Percentiles rank a stretch among this genome's conserved stretches.
Evolutionary conservation across 2,888 invertebrate genomes (phyloP).

Genomic region (Leptinotarsa rubiginosa): DNA sequence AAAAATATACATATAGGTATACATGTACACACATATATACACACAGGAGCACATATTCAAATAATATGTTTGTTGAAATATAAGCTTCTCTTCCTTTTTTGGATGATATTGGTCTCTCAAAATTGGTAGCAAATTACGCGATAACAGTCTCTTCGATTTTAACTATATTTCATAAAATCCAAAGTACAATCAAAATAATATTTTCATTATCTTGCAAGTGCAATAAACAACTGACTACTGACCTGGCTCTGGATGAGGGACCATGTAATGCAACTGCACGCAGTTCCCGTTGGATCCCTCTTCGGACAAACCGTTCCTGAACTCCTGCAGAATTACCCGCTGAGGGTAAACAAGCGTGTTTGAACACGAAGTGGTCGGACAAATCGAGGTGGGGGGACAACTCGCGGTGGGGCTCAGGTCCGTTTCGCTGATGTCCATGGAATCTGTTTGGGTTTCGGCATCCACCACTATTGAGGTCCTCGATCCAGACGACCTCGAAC

Average conservation of each 20-base stretch:
- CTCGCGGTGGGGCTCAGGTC: constrained; percentile 70
- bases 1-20: too few relatives aligned
- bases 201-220: not conserved
- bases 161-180: too few relatives aligned
- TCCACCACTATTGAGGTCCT: constrained; percentile 68
- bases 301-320: constrained; percentile 53
- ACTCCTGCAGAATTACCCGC: constrained; percentile 63
- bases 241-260: constrained; percentile 60
- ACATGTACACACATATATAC: too few relatives aligned
- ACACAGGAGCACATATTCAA: too few relatives aligned
- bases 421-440: constrained; percentile 73
- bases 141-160: too few relatives aligned
- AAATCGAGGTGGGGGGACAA: constrained; percentile 65
- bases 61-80: too few relatives aligned
- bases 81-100: too few relatives aligned
- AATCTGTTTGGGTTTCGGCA: constrained; percentile 77
- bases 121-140: too few relatives aligned
- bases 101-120: too few relatives aligned
- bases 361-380: constrained; percentile 52
- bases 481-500: constrained; percentile 59
- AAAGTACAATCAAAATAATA: too few relatives aligned
- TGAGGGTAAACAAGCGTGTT: constrained; percentile 57
- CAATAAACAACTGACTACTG: constrained; percentile 26
- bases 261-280: constrained; percentile 64
- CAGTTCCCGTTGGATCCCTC: constrained; percentile 62